Percentiles rank a stretch among this genome's conserved stretches.
These are phyloP conservation scores for Zootermopsis nevadensis DNA, from an alignment of 2,888 invertebrate species.

Conservation along the genomic window DNA sequence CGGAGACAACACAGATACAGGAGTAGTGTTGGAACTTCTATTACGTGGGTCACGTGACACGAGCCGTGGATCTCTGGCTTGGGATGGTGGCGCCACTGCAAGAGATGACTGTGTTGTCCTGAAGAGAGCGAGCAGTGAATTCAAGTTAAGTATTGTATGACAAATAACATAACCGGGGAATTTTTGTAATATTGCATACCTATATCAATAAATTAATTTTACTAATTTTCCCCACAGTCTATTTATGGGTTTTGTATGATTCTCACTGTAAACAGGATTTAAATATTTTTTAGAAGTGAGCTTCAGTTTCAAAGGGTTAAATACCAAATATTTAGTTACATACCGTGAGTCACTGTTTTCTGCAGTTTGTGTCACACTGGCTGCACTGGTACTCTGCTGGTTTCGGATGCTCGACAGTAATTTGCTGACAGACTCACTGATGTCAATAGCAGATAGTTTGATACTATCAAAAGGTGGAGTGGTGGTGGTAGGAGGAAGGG, in stretches of 20 bases:
- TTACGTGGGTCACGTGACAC: conserved; percentile 50
- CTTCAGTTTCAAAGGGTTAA: no score
- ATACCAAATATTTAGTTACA: no score
- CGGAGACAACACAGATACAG: neutral
- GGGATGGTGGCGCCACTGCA: neutral
- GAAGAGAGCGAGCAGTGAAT: neutral
- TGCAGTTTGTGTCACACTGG: neutral
- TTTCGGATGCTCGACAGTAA: conserved; percentile 61
- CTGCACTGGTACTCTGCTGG: neutral
- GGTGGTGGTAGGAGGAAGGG: neutral
- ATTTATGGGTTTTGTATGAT: no score
- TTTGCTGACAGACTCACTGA: conserved; percentile 78
- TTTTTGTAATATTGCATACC: no score
- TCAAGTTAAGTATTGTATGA: no score
- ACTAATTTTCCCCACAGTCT: no score
- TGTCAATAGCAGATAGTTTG: conserved; percentile 75
- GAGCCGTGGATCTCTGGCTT: conserved; percentile 50
- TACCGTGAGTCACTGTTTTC: neutral
- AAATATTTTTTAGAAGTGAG: no score
- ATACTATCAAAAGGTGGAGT: neutral
- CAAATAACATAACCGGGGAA: no score
- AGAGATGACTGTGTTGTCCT: neutral
- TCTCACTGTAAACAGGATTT: no score
- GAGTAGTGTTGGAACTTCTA: neutral
- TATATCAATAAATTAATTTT: no score